Base-by-base conservation (phyloP, 1,140 invertebrate genomes). In the Triops cancriformis region DNA sequence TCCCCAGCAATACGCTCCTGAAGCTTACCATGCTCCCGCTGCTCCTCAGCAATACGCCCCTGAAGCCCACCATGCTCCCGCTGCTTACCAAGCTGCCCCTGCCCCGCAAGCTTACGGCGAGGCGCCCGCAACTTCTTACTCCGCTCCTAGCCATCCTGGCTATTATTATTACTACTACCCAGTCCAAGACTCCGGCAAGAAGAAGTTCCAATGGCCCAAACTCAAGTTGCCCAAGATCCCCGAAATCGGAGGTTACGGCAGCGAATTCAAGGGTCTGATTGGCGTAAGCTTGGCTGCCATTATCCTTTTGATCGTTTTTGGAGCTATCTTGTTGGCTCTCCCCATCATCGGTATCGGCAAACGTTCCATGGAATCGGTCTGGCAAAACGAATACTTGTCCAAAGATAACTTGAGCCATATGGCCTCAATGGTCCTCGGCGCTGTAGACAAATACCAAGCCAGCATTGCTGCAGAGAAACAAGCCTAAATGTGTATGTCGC, bases 161-260 rank as follows among this genome's bases (percentile, higher is more conserved):
- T 79, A 79, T 74, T 79, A 79, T 37, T 79, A 79, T 43, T 79
- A 79, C 75, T 79, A 79, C 78, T 79, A 79, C 74, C 78, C 78
- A 37, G 78, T 79, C 12, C 75, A 79, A 73, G 78, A 74, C 51
- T 74, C 73, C 26, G 31, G 31, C 31, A 79, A 79, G 75, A 72
- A 31, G 14, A 76, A 76, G 74, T 41, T 76, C n/a, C 72, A 75
- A 51, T 72, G 77, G 3, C 78, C 78, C 74, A 72, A 51, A 31
- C 72, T 77, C 42, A 79, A 79, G 28, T 14, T 76, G 6, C 74
- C 78, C 74, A 76, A 45, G n/a, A 45, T 77, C 27, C 76, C 76
- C 72, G 73, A 64, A 26, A 51, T 77, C 11, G 76, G 76, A 23
- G 76, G 76, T 31, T 43, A 64, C 72, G 11, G 37, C 0, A 77